phyloP scores from a whole-genome alignment of 1,140 invertebrate genomes.

The Leptonema lineaticorne region DNA sequence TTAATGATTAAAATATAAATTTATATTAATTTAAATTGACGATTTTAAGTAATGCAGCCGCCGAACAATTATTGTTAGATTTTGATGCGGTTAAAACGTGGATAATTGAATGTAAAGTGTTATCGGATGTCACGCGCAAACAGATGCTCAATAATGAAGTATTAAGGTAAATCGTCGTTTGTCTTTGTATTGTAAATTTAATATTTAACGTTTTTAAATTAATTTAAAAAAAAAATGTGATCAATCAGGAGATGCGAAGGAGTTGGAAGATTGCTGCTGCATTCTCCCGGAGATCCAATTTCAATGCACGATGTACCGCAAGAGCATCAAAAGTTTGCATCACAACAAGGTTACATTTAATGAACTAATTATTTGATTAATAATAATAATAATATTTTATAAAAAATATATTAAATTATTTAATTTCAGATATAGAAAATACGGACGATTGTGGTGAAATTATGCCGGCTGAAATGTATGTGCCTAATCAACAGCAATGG shows the following conservation, averaged over 20 bases:
- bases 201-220: neutral
- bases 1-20: neutral
- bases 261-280: slow-evolving; percentile 70
- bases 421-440: slow-evolving; percentile 32
- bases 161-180: slow-evolving; percentile 57
- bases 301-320: slow-evolving; percentile 62
- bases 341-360: slow-evolving; percentile 40
- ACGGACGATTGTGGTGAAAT: slow-evolving; percentile 46
- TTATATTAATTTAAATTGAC: slow-evolving; percentile 7
- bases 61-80: slow-evolving; percentile 69
- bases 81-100: slow-evolving; percentile 73
- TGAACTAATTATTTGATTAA: slow-evolving; percentile 20
- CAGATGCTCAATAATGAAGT: slow-evolving; percentile 76
- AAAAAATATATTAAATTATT: neutral
- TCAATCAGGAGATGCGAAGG: slow-evolving; percentile 69
- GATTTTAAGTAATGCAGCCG: slow-evolving; percentile 61
- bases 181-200: neutral
- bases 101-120: slow-evolving; percentile 62
- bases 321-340: slow-evolving; percentile 47
- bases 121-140: slow-evolving; percentile 60
- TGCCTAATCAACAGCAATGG: slow-evolving; percentile 86
- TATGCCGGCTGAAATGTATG: slow-evolving; percentile 86
- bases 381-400: neutral
- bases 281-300: slow-evolving; percentile 72
- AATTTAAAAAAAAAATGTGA: slow-evolving; percentile 23